phyloP scores from a whole-genome alignment of 2,888 invertebrate species.

The Cosmia trapezina region DNA sequence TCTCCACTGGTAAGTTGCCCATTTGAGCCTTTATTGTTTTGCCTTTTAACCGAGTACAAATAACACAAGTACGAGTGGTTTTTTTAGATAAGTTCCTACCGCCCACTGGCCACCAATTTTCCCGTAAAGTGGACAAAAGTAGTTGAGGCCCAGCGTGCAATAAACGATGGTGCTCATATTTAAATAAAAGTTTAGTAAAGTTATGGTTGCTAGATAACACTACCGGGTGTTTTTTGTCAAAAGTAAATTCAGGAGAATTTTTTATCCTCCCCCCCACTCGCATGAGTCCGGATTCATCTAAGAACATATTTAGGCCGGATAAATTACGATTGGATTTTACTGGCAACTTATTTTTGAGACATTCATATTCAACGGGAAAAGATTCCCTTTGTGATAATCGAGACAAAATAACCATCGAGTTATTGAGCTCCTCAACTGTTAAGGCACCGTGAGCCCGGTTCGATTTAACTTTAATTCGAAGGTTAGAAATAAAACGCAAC shows the following conservation, averaged over 20 bases:
- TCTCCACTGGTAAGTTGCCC: constrained; percentile 16
- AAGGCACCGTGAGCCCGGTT: background rate
- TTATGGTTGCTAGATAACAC: background rate
- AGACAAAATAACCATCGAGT: background rate
- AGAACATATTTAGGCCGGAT: constrained; percentile 2
- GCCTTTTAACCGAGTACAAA: background rate
- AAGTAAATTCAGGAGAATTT: background rate
- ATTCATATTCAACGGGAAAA: constrained; percentile 1
- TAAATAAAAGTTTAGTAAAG: background rate
- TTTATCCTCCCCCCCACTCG: constrained; percentile 15
- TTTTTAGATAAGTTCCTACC: background rate
- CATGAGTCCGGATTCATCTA: constrained; percentile 4
- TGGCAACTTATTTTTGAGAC: background rate
- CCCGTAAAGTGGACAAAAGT: background rate
- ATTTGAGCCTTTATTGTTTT: constrained; percentile 3
- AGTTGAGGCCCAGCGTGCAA: constrained; percentile 1
- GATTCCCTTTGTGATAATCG: constrained; percentile 9
- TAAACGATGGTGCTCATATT: background rate
- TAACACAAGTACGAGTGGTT: background rate
- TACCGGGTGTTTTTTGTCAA: background rate
- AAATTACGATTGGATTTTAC: constrained; percentile 1
- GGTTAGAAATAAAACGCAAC: constrained; percentile 3
- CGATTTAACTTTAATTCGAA: background rate
- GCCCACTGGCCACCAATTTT: constrained; percentile 1
- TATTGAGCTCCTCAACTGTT: background rate